Base-by-base conservation (phyloP, 2,797 vertebrate species). In the Sebastes baramenuke region DNA sequence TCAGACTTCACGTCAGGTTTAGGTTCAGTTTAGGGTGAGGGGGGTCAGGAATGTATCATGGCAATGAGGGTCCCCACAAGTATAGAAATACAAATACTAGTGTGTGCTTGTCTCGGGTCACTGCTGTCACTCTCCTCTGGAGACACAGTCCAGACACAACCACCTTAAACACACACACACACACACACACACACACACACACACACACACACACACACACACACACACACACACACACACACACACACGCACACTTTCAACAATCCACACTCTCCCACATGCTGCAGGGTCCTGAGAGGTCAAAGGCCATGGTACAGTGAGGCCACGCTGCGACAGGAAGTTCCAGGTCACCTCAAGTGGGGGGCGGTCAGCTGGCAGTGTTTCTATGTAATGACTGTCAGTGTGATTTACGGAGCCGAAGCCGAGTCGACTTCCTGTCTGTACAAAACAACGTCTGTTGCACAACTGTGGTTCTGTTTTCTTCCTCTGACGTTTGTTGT, bases 291-390 rank as follows among this genome's bases (percentile, higher is more conserved):
- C 22, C 58, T 2, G 32, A 68, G 32, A 66, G 86, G 83, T 88
- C 79, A 81, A 49, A 81, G 88, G 84, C 88, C 79, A 49, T 6
- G 1, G 59, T 75, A 81, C 36, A 85, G 83, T 79, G 74, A 75
- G 62, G 74, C 52, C 66, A 66, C 4, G 5, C 58, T 72, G 70
- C 2, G n/a, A 82, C 73, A 79, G 85, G 79, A 88, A 65, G 85
- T 65, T 56, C 29, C 74, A 42, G 74, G 74, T 77, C 80, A 79
- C 77, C 69, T 77, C 70, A 72, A 78, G 79, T 64, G 72, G 67
- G n/a, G 27, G 11, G 11, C 12, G 2, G 22, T 80, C 79, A 79
- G 85, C 79, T 72, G 83, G 67, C 59, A 75, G 79, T 0, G 66
- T 80, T 84, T 75, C 66, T 38, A 4, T 67, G 61, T 29, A 81